Evolutionary conservation across 2,113 vertebrate genomes (phyloP).

Genomic region (Ciconia maguari): DNA sequence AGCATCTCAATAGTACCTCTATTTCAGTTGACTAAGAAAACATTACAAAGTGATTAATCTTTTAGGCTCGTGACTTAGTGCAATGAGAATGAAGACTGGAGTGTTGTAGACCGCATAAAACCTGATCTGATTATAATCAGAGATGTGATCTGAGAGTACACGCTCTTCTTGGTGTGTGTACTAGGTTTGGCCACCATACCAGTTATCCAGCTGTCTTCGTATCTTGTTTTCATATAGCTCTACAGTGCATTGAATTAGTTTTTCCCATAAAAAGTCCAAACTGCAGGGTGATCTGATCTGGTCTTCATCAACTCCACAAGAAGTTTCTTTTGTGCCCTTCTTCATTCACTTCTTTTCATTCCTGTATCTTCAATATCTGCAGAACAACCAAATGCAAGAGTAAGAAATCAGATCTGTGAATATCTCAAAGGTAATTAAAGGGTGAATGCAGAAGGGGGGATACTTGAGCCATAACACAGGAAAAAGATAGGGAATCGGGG

Average conservation of each 20-base stretch:
- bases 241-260: neutral
- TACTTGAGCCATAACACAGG: neutral
- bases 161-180: neutral
- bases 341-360: neutral
- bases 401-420: fast-evolving
- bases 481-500: neutral
- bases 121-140: neutral
- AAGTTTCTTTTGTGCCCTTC: neutral
- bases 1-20: neutral
- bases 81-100: neutral
- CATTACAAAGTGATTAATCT: neutral
- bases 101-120: neutral
- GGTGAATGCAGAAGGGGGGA: neutral
- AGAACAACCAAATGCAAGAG: neutral
- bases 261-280: neutral
- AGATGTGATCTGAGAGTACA: neutral
- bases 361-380: neutral
- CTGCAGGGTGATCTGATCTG: neutral
- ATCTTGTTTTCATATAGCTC: neutral
- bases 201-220: neutral
- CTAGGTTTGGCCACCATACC: neutral
- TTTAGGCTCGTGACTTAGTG: neutral
- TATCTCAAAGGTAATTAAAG: neutral
- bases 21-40: neutral
- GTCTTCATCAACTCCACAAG: neutral